Evolutionary conservation across 2,113 vertebrate species (phyloP), one percentile per base, ranked within the genome.

Genomic region (Tamias sibiricus): DNA sequence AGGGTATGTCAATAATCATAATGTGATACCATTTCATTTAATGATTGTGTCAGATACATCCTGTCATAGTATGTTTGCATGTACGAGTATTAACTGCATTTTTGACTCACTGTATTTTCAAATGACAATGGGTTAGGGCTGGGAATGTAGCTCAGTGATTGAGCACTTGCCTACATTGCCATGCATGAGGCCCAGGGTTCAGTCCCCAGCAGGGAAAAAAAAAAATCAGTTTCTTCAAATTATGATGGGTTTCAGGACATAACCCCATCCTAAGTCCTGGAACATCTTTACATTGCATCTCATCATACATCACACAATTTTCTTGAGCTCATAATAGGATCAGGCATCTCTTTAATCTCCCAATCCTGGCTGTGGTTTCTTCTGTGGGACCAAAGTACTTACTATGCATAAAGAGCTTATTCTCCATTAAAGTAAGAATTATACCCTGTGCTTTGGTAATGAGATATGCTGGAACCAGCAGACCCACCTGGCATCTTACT

Each of bases 351-450:
- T 68, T 49, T 40, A 74, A 14, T 77, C 35, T 86, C 40, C 24
- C 81, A 35, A 91, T 72, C 10, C 59, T 88, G 44, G 26, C 19
- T 75, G n/a, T 54, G 40, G 49, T 32, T 96, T 96, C 49, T 54
- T 96, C n/a, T 30, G 19, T 87, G 37, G 76, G 40, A 54, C 37
- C 40, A 22, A 68, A 93, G 37, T 69, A 79, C 72, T 93, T 72
- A 92, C 57, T 62, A 62, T 20, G n/a, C 44, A 59, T 66, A 79
- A 81, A 93, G 89, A 69, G 12, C 30, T 82, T 86, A 66, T 37
- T 54, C 64, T 96, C 35, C 44, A 22, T 86, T 59, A 84, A 91
- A 75, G n/a, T 89, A 82, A 88, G 86, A 94, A 74, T 76, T 91
- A 75, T 35, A 44, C 42, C 75, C 35, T 32, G 1, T 74, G 49